phyloP scores from a whole-genome alignment of 2,113 vertebrate genomes.

The Neodontobutis hainanensis region DNA sequence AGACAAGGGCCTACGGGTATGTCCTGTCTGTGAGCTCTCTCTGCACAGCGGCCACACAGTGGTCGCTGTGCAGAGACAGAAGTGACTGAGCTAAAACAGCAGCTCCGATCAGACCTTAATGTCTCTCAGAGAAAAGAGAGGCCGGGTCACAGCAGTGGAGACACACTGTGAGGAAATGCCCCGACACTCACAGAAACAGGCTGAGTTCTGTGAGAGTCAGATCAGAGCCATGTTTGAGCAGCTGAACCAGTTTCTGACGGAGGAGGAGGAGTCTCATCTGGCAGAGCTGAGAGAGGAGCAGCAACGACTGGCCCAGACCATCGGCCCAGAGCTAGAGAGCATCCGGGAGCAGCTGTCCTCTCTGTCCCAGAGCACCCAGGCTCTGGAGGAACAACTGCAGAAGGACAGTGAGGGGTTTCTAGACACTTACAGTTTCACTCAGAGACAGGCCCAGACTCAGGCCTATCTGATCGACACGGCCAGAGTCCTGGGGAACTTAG shows the following conservation, averaged over 20 bases:
- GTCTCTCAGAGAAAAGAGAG: slow-evolving; percentile 40
- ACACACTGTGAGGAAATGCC: slow-evolving; percentile 10
- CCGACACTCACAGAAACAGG: slow-evolving; percentile 26
- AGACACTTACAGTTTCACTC: neutral
- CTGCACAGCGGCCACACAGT: slow-evolving; percentile 29
- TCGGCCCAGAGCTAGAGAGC: slow-evolving; percentile 13
- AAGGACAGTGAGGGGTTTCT: neutral
- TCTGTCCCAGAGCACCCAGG: slow-evolving; percentile 10
- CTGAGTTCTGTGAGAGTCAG: slow-evolving; percentile 9
- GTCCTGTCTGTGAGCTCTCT: slow-evolving; percentile 46
- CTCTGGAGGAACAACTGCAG: slow-evolving; percentile 7
- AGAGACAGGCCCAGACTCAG: neutral
- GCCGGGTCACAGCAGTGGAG: slow-evolving; percentile 20
- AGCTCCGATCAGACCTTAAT: slow-evolving; percentile 38
- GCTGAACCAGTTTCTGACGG: slow-evolving; percentile 34
- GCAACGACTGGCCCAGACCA: slow-evolving; percentile 15
- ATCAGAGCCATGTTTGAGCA: slow-evolving; percentile 41
- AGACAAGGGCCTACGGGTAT: slow-evolving; percentile 23
- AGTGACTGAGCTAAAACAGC: slow-evolving; percentile 50
- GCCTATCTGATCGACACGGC: neutral
- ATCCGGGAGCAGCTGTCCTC: slow-evolving; percentile 11
- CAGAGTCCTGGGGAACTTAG: slow-evolving; percentile 21
- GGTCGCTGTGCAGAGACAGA: slow-evolving; percentile 42
- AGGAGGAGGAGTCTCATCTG: slow-evolving; percentile 27
- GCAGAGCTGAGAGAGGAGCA: slow-evolving; percentile 26